phyloP scores from a whole-genome alignment of 2,113 vertebrate genomes.

The Coptodon bakossiorum region DNA sequence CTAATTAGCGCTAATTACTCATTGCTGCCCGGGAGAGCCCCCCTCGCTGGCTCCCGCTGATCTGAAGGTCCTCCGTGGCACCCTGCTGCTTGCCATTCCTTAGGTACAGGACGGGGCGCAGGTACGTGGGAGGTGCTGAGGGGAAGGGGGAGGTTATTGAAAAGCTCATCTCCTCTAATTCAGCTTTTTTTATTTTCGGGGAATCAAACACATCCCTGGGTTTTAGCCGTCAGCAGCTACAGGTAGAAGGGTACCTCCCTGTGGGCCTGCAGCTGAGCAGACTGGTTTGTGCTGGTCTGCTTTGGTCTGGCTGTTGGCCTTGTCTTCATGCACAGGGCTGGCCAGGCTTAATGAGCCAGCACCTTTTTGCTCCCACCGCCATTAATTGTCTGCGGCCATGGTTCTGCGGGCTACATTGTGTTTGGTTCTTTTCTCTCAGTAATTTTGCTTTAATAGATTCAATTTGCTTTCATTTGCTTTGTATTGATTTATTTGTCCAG shows the following conservation, averaged over 20 bases:
- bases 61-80: slow-evolving; percentile 45
- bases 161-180: slow-evolving; percentile 6
- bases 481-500: slow-evolving; percentile 70
- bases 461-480: slow-evolving; percentile 72
- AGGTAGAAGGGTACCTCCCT: slow-evolving; percentile 10
- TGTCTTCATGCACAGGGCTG: background rate
- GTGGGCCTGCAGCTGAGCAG: background rate
- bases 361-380: slow-evolving; percentile 41
- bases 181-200: background rate
- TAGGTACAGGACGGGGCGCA: background rate
- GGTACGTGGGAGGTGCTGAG: slow-evolving; percentile 1
- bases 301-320: slow-evolving; percentile 14
- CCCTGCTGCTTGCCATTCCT: slow-evolving; percentile 38
- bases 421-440: slow-evolving; percentile 26
- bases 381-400: slow-evolving; percentile 53
- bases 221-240: background rate
- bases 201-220: slow-evolving; percentile 11
- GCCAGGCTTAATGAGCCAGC: slow-evolving; percentile 54
- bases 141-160: background rate
- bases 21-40: slow-evolving; percentile 57
- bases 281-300: slow-evolving; percentile 19
- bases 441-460: slow-evolving; percentile 68
- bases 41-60: slow-evolving; percentile 12
- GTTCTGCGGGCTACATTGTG: slow-evolving; percentile 17
- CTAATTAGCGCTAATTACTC: slow-evolving; percentile 82